Base-by-base conservation (phyloP, 2,888 invertebrate genomes). In the Palloptera scutellata region DNA sequence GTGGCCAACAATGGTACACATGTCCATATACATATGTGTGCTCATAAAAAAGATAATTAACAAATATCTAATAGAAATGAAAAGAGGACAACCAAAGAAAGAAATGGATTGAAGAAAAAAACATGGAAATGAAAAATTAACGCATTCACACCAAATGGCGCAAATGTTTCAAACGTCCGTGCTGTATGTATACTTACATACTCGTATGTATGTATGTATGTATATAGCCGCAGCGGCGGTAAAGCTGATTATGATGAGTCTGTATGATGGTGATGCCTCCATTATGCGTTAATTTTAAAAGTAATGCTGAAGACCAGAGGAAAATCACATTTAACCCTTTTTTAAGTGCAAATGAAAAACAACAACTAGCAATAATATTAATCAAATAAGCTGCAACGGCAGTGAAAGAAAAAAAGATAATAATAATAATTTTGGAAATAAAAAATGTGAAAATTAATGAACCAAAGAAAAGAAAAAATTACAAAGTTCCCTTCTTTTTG, bases 71-170 rank as follows among this genome's bases (percentile, higher is more conserved):
- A 8, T 48, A 48, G 48, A 51, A 30, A n/a, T 13, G 6, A 51
- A 40, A 61, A 13, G 13, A 20, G 10, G 11, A 45, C 17, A 15
- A 42, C 15, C 15, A 59, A 43, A 45, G 13, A 41, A 12, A 40
- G 12, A 51, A 13, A 30, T 6, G 52, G 40, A 53, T 42, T 41
- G 41, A 53, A 53, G 5, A 53, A 6, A 19, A 62, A 62, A 60
- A 60, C 48, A 60, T 51, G 60, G 51, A 60, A 60, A 51, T 60
- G 51, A 69, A 66, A 68, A 70, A 70, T 72, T 70, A 71, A 71
- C 72, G 71, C 70, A 60, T 72, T 73, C 71, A 70, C 71, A 55
- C 71, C 71, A 67, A 71, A 72, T 71, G 68, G 67, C 64, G 67
- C 42, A 62, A 48, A 48, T 48, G 48, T 13, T 48, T 8, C n/a